These are phyloP conservation scores for Cheilosia vulpina DNA, from an alignment of 2,888 invertebrate species.

Conservation along the genomic window DNA sequence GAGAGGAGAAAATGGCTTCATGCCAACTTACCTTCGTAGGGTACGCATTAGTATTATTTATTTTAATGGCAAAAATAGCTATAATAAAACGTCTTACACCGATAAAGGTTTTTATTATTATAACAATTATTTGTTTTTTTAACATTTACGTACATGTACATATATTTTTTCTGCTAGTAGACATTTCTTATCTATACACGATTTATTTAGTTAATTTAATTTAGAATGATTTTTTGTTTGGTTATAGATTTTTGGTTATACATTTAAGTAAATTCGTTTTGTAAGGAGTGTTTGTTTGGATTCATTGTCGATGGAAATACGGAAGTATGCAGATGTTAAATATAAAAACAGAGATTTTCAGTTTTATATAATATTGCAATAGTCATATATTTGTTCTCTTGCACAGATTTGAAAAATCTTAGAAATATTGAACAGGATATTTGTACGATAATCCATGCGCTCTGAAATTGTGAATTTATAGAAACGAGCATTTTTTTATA, in stretches of 20 bases:
- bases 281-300: background rate
- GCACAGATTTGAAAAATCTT: background rate
- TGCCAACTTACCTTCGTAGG: no score
- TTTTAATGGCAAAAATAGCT: no score
- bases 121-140: background rate
- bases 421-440: background rate
- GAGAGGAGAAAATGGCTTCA: no score
- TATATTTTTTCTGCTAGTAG: background rate
- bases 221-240: constrained; percentile 12
- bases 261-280: constrained; percentile 33
- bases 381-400: background rate
- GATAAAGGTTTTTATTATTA: constrained; percentile 9
- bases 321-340: background rate
- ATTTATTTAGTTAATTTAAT: constrained; percentile 4
- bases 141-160: constrained; percentile 16
- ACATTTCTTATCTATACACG: constrained; percentile 1
- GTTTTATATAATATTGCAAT: background rate
- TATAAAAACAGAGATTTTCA: background rate
- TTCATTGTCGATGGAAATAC: background rate
- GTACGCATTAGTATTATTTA: no score
- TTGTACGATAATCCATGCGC: constrained; percentile 19
- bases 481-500: background rate
- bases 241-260: constrained; percentile 1
- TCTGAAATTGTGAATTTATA: constrained; percentile 15
- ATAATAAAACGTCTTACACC: background rate